Conservation (phyloP, 2,888 invertebrate species). For the Chrysolina oricalcia region DNA sequence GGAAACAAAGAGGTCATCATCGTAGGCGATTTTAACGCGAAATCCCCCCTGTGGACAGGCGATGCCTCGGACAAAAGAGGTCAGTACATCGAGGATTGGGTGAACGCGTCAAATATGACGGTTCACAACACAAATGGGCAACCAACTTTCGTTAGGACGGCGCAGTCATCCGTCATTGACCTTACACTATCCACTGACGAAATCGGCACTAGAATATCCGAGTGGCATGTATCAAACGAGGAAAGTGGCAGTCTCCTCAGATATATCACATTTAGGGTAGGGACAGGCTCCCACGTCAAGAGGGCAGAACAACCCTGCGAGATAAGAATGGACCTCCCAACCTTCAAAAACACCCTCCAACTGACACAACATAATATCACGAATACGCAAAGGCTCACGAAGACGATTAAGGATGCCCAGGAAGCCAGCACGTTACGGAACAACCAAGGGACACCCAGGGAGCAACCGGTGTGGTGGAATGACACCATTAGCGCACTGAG, state of each 20-base stretch:
- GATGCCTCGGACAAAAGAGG: constrained; percentile 13
- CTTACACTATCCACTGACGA: constrained; percentile 7
- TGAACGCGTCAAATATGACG: not conserved
- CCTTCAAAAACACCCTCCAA: too few relatives aligned
- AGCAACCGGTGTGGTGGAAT: too few relatives aligned
- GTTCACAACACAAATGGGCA: not conserved
- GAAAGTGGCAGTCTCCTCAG: constrained; percentile 9
- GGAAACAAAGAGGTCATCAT: not conserved
- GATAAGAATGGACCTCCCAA: too few relatives aligned
- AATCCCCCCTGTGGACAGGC: constrained; percentile 15
- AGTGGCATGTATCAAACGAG: constrained; percentile 15
- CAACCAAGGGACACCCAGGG: too few relatives aligned
- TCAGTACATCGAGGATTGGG: constrained; percentile 18
- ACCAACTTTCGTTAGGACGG: constrained; percentile 15
- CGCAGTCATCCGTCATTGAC: constrained; percentile 23
- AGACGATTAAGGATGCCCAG: too few relatives aligned
- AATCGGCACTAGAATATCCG: not conserved
- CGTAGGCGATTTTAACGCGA: constrained; percentile 30
- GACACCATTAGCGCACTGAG: too few relatives aligned
- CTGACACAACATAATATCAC: too few relatives aligned
- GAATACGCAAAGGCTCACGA: too few relatives aligned
- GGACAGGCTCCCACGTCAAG: not conserved
- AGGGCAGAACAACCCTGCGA: too few relatives aligned
- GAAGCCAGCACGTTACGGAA: too few relatives aligned
- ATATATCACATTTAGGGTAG: not conserved